Base-by-base conservation (phyloP, 2,797 vertebrate genomes). In the Neosilurus mollespiculum region DNA sequence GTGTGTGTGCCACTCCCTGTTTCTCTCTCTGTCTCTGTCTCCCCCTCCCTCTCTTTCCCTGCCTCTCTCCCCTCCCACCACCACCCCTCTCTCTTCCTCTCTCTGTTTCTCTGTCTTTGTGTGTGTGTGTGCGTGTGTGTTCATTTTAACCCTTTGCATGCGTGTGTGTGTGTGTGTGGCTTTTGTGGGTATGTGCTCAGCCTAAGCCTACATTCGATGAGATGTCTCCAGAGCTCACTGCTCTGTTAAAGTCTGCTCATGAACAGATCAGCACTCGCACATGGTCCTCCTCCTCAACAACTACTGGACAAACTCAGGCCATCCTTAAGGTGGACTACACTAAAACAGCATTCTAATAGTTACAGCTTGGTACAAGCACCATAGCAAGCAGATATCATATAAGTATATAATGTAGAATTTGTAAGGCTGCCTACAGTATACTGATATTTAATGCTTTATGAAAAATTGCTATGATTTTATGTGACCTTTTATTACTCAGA, bases 221-320 rank as follows among this genome's bases (percentile, higher is more conserved):
- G 92, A 97, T 97, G 95, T 94, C 95, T 91, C 94, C 96, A 91
- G 91, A 96, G 92, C 96, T 98, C 93, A 96, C 95, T 81, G 96
- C 94, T 93, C 93, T 98, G 81, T 93, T 98, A 93, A 96, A 95
- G 78, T 97, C 97, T 0, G 94, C 97, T 58, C 93, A 94, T 89
- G 96, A 97, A 89, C 96, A 96, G 82, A 93, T 94, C 87, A 94
- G 96, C 92, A 92, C 96, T 93, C 94, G 94, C 95, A 94, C 93
- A 92, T 95, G 94, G 95, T 93, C 95, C 84, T 88, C 95, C 81
- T 89, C 95, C 87, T 79, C 94, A 89, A 92, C 94, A 49, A 66
- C 64, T 59, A 87, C 91, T 71, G 82, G 43, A 86, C 94, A 94
- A 89, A 95, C 90, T 92, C 94, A 94, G 93, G 91, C 92, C 77